Base-by-base conservation (phyloP, 2,888 invertebrate species). In the Leptopterna dolabrata region DNA sequence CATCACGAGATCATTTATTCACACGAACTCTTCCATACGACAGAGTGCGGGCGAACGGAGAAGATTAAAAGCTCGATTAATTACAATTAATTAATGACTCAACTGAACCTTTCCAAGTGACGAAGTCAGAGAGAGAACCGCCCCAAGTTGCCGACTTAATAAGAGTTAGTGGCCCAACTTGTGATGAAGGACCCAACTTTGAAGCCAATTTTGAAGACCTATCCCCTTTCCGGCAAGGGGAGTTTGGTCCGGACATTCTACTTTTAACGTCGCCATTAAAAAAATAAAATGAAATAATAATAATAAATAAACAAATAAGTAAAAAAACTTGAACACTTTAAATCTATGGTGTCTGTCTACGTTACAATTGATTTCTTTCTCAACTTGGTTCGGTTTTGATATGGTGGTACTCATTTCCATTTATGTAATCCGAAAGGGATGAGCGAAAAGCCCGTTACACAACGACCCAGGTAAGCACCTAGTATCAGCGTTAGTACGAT, bases 151-250 rank as follows among this genome's bases (percentile, higher is more conserved):
- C 27, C 47, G 71, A 84, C 84, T 71, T 84, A 84, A 84, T 84
- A 84, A 84, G 84, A 84, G 84, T 84, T 71, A 71, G 70, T 41
- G 36, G 84, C 70, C 55, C 84, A 84, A 84, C 84, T 84, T 84
- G 84, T 27, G 70, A 41, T 29, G 30, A 43, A 71, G 41, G 43
- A 47, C 3, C 9, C 19, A 80, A 80, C 80, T 80, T 80, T 80
- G 43, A 27, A 51, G 47, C 47, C 80, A 47, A 80, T 80, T 80
- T 80, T 51, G 80, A 80, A 16, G 29, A 30, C 71, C 27, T 30
- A 11, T 24, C 29, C 30, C 71, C 71, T 27, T 24, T 51, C n/a
- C n/a, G 51, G n/a, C n/a, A n/a, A 51, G 51, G 51, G 51, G 11
- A 45, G 45, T n/a, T n/a, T n/a, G 45, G 14, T 45, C 16, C 29